phyloP scores from a whole-genome alignment of 1,140 invertebrate genomes.

The Scylla paramamosain region DNA sequence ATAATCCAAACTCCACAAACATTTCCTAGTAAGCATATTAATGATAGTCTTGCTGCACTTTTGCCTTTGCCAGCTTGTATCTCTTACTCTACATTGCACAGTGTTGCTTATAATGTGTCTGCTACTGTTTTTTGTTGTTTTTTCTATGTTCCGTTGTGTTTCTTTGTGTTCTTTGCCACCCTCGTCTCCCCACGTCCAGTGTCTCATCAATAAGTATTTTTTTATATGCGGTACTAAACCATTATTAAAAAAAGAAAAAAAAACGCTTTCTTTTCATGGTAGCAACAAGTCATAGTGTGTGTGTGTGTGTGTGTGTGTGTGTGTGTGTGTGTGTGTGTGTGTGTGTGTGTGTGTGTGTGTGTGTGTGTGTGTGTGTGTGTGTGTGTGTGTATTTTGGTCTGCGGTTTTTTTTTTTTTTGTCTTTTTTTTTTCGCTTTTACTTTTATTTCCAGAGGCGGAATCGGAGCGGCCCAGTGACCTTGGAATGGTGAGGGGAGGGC shows the following conservation, averaged over 20 bases:
- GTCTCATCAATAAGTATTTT: too few species aligned
- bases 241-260: too few species aligned
- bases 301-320: conserved; percentile 37
- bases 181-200: too few species aligned
- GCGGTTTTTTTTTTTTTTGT: too few species aligned
- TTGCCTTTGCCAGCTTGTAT: too few species aligned
- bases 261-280: background rate
- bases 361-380: conserved; percentile 45
- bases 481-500: background rate
- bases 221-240: too few species aligned
- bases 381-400: conserved; percentile 28
- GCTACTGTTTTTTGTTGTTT: background rate
- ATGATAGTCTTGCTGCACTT: too few species aligned
- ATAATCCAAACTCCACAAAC: background rate
- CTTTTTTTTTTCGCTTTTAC: background rate
- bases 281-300: background rate
- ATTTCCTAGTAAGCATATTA: too few species aligned
- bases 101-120: too few species aligned
- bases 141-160: background rate
- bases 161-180: background rate
- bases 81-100: too few species aligned
- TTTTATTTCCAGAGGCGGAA: background rate
- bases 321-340: conserved; percentile 43
- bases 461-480: background rate
- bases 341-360: conserved; percentile 46